These are phyloP conservation scores for Latrodectus geometricus DNA, from an alignment of 1,140 invertebrate genomes.

Conservation along the genomic window DNA sequence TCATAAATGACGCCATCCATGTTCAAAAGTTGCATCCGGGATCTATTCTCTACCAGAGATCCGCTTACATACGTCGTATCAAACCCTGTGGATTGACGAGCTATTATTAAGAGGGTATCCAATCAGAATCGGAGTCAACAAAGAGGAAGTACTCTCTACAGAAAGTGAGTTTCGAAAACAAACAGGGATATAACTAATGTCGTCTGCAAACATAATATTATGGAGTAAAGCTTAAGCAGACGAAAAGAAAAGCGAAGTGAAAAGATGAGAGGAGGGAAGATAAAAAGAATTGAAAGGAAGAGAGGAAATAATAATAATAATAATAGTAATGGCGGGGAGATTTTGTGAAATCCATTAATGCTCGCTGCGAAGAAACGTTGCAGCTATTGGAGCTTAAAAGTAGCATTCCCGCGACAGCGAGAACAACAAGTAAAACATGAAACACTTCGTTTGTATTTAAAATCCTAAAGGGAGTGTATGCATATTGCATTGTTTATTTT, in stretches of 20 bases:
- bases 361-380: conserved; percentile 48
- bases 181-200: conserved; percentile 62
- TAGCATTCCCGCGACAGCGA: conserved; percentile 40
- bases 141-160: conserved; percentile 15
- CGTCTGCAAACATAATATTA: conserved; percentile 58
- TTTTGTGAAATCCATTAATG: conserved; percentile 59
- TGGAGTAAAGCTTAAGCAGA: neutral
- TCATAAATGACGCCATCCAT: conserved; percentile 39
- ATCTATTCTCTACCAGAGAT: conserved; percentile 39
- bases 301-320: conserved; percentile 43
- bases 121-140: conserved; percentile 53
- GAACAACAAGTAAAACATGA: conserved; percentile 58
- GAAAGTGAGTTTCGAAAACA: conserved; percentile 60
- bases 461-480: conserved; percentile 1
- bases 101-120: conserved; percentile 57
- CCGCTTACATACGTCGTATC: conserved; percentile 56
- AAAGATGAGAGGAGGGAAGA: neutral
- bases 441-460: conserved; percentile 50
- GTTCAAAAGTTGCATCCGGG: conserved; percentile 47
- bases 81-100: conserved; percentile 45
- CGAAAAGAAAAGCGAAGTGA: conserved; percentile 13
- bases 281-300: neutral
- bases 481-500: conserved; percentile 7
- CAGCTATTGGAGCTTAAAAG: conserved; percentile 59
- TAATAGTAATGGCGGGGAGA: conserved; percentile 32